phyloP scores from a whole-genome alignment of 1,140 invertebrate genomes.

The Hyposmocoma kahamanoa region DNA sequence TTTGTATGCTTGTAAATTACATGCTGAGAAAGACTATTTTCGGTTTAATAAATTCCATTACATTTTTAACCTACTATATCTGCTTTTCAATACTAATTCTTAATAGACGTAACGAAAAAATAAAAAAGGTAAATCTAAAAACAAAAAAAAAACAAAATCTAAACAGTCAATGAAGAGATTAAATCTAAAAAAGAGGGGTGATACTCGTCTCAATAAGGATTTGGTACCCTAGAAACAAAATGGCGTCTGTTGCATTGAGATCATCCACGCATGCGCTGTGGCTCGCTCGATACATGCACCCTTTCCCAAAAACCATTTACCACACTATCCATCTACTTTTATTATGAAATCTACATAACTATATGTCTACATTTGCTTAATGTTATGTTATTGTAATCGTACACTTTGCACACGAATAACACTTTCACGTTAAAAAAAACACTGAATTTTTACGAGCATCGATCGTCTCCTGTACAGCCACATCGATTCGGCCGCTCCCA shows the following conservation, averaged over 20 bases:
- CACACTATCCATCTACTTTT: constrained; percentile 6
- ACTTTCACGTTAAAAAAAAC: not conserved
- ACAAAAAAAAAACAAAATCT: too few relatives aligned
- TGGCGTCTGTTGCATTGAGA: constrained; percentile 54
- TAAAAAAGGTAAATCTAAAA: too few relatives aligned
- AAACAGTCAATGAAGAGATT: not conserved
- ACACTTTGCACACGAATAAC: too few relatives aligned
- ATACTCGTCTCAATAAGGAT: not conserved
- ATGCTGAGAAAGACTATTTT: too few relatives aligned
- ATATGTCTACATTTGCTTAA: not conserved
- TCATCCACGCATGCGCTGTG: constrained; percentile 53
- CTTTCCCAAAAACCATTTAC: constrained; percentile 23
- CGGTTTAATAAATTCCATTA: too few relatives aligned
- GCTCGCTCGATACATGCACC: constrained; percentile 62
- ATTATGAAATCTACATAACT: not conserved
- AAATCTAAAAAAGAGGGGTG: not conserved
- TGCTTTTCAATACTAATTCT: too few relatives aligned
- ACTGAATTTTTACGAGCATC: not conserved
- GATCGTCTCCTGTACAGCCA: not conserved
- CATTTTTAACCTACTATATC: too few relatives aligned
- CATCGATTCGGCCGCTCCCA: constrained; percentile 1
- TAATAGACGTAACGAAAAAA: too few relatives aligned
- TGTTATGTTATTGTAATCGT: not conserved
- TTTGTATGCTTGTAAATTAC: too few relatives aligned
- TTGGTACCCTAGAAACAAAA: constrained; percentile 33